Evolutionary conservation across 2,797 vertebrate genomes (phyloP).

Genomic region (Neosilurus hyrtlii): DNA sequence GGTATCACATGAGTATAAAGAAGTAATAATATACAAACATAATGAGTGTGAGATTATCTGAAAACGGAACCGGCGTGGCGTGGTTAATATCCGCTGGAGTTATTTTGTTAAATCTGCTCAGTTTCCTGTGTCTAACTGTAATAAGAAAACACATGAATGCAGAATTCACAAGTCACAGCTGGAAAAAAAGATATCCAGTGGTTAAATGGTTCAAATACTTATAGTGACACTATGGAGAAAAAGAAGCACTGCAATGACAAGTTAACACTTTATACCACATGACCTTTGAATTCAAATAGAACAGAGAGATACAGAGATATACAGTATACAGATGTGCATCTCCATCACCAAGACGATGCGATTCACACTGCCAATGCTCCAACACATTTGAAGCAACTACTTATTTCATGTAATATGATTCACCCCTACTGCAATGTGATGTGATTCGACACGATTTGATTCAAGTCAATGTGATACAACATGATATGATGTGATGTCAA

Average conservation of each 20-base stretch:
- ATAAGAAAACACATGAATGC: not conserved
- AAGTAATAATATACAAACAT: conserved; percentile 3
- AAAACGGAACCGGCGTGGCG: not conserved
- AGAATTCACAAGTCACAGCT: not conserved
- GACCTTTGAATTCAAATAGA: not conserved
- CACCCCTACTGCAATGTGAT: too few relatives aligned
- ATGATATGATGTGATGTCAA: too few relatives aligned
- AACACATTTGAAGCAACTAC: too few relatives aligned
- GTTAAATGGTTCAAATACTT: not conserved
- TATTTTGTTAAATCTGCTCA: not conserved
- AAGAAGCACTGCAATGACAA: not conserved
- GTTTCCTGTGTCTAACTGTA: not conserved
- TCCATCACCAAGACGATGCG: too few relatives aligned
- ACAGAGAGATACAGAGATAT: not conserved
- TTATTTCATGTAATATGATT: too few relatives aligned
- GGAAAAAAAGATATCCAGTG: not conserved
- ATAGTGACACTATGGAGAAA: not conserved
- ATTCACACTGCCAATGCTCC: too few relatives aligned
- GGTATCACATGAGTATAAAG: not conserved
- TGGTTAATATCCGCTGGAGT: conserved; percentile 10
- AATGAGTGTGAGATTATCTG: conserved; percentile 19
- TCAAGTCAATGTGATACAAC: too few relatives aligned
- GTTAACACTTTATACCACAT: not conserved
- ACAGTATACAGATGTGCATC: too few relatives aligned
- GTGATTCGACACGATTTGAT: too few relatives aligned